These are phyloP conservation scores for Phymanthus crucifer DNA, from an alignment of 92 coral and sea anemone genomes.

Conservation along the genomic window DNA sequence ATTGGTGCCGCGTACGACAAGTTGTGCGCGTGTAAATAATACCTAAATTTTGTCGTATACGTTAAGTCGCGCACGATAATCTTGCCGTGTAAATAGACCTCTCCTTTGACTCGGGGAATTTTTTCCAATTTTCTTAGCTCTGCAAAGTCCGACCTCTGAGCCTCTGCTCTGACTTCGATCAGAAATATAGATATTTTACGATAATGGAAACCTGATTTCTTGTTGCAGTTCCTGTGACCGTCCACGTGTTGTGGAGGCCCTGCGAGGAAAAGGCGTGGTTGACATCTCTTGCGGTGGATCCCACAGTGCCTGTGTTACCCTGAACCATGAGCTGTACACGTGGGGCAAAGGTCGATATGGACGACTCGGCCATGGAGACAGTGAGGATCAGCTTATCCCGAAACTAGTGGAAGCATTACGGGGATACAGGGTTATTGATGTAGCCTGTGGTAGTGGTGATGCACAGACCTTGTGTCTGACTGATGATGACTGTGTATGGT, in stretches of 20 bases:
- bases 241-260: conserved; percentile 71
- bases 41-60: no score
- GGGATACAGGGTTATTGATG: conserved; percentile 88
- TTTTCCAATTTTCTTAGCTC: no score
- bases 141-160: no score
- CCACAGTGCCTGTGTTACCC: conserved; percentile 89
- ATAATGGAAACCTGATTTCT: no score
- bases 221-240: conserved; percentile 79
- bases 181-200: no score
- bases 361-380: conserved; percentile 94
- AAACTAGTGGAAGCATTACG: conserved; percentile 90
- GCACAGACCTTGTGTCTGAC: conserved; percentile 98
- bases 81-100: no score
- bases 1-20: no score
- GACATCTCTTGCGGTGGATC: conserved; percentile 96
- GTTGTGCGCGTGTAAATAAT: no score
- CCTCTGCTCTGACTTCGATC: no score
- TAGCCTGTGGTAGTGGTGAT: conserved; percentile 98
- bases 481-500: conserved; percentile 96
- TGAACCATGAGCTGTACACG: conserved; percentile 83
- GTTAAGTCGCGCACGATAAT: no score
- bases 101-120: no score
- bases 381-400: conserved; percentile 89
- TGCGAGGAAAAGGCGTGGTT: conserved; percentile 81
- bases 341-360: conserved; percentile 99